Percentiles rank a stretch among this genome's conserved stretches.
Conservation (phyloP, 37 sponge, comb jelly and placozoan species). For the Oscarella lobularis region DNA sequence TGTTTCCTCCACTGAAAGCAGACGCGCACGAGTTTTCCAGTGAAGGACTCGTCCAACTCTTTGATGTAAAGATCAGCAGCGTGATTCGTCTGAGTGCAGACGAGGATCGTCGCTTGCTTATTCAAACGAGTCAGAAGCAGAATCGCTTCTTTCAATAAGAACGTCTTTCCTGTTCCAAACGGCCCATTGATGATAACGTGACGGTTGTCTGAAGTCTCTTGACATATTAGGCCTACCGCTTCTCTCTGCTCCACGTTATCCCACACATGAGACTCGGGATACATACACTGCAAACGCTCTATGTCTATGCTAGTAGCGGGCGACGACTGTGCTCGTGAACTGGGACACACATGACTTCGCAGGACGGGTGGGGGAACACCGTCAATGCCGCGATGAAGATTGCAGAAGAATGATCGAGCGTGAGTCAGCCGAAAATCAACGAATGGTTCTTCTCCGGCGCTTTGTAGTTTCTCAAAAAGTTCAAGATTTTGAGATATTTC, state of each 20-base stretch:
- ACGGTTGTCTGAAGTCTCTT: conserved; percentile 1
- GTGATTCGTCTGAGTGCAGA: conserved; percentile 77
- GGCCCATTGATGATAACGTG: conserved; percentile 73
- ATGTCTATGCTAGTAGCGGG: too few species aligned
- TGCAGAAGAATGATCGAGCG: neutral
- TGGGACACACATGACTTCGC: too few species aligned
- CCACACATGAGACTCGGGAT: too few species aligned
- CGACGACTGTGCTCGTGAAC: too few species aligned
- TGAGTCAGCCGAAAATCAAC: neutral
- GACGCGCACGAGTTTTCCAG: neutral
- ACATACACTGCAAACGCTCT: too few species aligned
- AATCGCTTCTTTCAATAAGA: conserved; percentile 58
- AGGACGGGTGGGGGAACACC: neutral
- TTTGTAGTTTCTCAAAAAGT: too few species aligned
- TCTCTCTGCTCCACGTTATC: neutral
- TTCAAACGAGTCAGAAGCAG: conserved; percentile 21
- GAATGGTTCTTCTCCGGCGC: too few species aligned
- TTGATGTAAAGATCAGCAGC: conserved; percentile 80
- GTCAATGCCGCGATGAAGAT: neutral
- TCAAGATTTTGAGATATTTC: too few species aligned
- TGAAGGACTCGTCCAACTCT: conserved; percentile 19
- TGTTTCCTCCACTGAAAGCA: neutral
- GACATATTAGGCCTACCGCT: neutral
- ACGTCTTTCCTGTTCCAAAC: conserved; percentile 86
- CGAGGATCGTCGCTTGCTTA: conserved; percentile 27